Base-by-base conservation (phyloP, 1,140 invertebrate species). In the Drosophila mauritiana region DNA sequence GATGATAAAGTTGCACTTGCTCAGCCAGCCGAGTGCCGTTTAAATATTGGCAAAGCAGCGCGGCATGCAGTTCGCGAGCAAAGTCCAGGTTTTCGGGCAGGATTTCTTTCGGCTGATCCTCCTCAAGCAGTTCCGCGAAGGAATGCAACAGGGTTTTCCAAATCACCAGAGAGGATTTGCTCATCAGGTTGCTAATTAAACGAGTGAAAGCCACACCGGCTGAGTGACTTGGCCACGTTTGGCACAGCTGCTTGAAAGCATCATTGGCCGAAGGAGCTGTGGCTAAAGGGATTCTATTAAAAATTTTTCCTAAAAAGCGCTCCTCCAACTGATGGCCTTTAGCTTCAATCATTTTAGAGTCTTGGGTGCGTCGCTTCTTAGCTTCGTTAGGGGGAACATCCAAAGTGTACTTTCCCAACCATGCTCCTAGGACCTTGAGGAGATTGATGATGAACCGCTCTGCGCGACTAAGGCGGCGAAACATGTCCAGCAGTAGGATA, bases 161-260 rank as follows among this genome's bases (percentile, higher is more conserved):
- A 4, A 92, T 90, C 8, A 90, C 85, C n/a, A 92, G 52, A 1
- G 91, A 90, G 1, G 91, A 90, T 63, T 91, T 92, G 6, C 78
- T 78, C 59, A 91, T 85, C 6, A 92, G 56, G 10, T 76, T 62
- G 6, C 78, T 80, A 0, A 92, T 59, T 1, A 92, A 61, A 15
- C 76, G 81, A 0, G 78, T 86, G 37, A 92, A 92, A 1, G 88
- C 79, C 4, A 52, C 56, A 3, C 91, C 91, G 0, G 82, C 85
- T 0, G 62, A 75, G 6, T 58, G 52, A 15, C 70, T 75, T 3
- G 91, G 91, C 90, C 91, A 92, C 3, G 48, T 59, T 13, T 89
- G 84, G 0, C 15, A n/a, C 6, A 88, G 62, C 63, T 79, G 73
- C 8, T 55, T 64, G 11, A 54, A 79, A 8, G 61, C 59, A 37